phyloP scores from a whole-genome alignment of 2,113 vertebrate species.

The Speoplatyrhinus poulsoni region DNA sequence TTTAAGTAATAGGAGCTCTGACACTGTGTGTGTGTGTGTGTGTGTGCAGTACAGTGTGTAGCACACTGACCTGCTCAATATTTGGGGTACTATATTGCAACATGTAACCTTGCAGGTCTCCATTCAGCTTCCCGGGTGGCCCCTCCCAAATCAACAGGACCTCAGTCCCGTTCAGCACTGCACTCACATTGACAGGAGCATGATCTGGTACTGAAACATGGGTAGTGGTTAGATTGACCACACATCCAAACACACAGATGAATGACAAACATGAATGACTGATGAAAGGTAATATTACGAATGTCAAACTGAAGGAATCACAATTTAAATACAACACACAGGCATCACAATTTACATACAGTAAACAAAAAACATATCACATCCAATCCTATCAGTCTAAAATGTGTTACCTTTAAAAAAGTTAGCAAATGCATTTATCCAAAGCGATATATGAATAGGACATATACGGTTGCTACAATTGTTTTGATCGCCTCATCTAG shows the following conservation, averaged over 20 bases:
- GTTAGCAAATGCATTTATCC: not conserved
- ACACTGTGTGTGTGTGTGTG: not conserved
- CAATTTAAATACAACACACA: too few relatives aligned
- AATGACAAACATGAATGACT: not conserved
- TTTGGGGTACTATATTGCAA: constrained; percentile 77
- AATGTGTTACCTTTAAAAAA: not conserved
- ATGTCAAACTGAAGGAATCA: too few relatives aligned
- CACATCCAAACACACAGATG: not conserved
- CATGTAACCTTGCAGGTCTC: constrained; percentile 82
- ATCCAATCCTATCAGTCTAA: too few relatives aligned
- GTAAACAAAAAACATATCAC: too few relatives aligned
- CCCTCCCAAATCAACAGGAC: constrained; percentile 79
- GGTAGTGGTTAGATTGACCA: not conserved
- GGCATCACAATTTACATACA: too few relatives aligned
- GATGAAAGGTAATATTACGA: too few relatives aligned
- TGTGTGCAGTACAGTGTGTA: not conserved
- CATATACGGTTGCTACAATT: not conserved
- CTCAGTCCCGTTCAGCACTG: constrained; percentile 77
- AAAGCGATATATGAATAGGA: not conserved
- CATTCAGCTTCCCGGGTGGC: constrained; percentile 78
- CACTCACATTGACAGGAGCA: constrained; percentile 80
- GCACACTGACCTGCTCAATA: constrained; percentile 45
- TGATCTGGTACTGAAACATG: constrained; percentile 78
- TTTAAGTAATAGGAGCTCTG: too few relatives aligned
- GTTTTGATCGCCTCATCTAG: too few relatives aligned